Evolutionary conservation across 2,113 vertebrate genomes (phyloP), one percentile per base, ranked within the genome.

Genomic region (Pollimyrus isidori): DNA sequence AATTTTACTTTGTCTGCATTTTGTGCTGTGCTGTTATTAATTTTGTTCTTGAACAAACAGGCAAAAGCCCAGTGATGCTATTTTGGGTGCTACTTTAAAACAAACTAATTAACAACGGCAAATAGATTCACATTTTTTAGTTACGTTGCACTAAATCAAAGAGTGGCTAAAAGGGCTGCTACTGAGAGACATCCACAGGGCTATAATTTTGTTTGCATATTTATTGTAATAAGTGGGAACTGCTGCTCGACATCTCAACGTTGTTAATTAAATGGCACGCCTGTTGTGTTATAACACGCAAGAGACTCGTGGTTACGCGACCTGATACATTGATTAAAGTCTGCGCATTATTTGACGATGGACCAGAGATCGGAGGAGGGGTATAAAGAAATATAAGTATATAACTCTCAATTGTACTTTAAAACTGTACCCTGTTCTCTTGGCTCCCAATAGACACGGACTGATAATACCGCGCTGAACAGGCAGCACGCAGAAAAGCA

Each of bases 241-340:
- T 89, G 89, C 88, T 91, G 86, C 84, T 91, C 90, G 90, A 92
- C 91, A 92, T 92, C 92, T 90, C 90, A 89, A 91, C 91, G 90
- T 88, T 56, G 58, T 87, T 93, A 92, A 93, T 93, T 92, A 90
- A 92, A 93, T 92, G 88, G 88, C 90, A 56, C 49, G 89, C 84
- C 62, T 62, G 90, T 19, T 82, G 86, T 85, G 80, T 48, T 56
- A 83, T 69, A 73, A 30, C 89, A 50, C 82, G 73, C 50, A 52
- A 90, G 89, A 89, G 84, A 39, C 21, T 50, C 5, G 23, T 48
- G 19, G 21, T 86, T 86, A 86, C 5, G 49, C 30, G 35, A 80
- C 35, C 4, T 49, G 26, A 86, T 26, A 49, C 13, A 48, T 26
- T 86, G 26, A 49, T 49, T 45, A 49, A 49, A 86, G 83, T 49